Percentiles rank a stretch among this genome's conserved stretches.
Conservation (phyloP, 2,113 vertebrate species). For the Dicrurus megarhynchus region DNA sequence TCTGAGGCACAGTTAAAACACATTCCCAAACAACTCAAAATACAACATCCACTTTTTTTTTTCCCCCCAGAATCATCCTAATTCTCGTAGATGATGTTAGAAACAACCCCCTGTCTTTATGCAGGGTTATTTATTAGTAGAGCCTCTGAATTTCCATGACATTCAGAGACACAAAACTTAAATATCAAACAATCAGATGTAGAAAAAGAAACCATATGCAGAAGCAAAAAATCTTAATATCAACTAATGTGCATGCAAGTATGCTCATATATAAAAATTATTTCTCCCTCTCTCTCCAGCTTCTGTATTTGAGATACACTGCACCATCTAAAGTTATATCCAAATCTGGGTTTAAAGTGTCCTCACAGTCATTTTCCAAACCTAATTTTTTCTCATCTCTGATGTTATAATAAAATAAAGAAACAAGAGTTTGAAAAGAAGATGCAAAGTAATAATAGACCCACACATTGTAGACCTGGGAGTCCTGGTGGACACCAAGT, state of each 20-base stretch:
- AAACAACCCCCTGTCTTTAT: background rate
- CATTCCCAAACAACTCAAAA: background rate
- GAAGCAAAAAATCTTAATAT: background rate
- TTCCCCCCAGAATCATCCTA: background rate
- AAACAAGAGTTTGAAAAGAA: background rate
- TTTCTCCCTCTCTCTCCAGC: background rate
- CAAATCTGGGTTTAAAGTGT: background rate
- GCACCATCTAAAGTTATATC: background rate
- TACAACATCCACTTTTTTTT: background rate
- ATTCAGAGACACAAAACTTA: background rate
- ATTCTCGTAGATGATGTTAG: background rate
- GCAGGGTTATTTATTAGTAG: background rate
- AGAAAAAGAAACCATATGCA: background rate
- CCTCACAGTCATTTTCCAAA: background rate
- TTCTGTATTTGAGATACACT: background rate
- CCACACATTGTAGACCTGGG: background rate
- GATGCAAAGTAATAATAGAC: background rate
- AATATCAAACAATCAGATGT: background rate
- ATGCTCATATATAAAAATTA: background rate
- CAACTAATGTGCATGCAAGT: background rate
- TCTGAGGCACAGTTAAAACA: background rate
- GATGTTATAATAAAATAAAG: background rate
- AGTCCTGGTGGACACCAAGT: background rate
- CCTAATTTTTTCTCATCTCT: background rate
- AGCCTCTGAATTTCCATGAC: background rate